Conservation (phyloP, 2,888 invertebrate species). For the Stenurella melanura region DNA sequence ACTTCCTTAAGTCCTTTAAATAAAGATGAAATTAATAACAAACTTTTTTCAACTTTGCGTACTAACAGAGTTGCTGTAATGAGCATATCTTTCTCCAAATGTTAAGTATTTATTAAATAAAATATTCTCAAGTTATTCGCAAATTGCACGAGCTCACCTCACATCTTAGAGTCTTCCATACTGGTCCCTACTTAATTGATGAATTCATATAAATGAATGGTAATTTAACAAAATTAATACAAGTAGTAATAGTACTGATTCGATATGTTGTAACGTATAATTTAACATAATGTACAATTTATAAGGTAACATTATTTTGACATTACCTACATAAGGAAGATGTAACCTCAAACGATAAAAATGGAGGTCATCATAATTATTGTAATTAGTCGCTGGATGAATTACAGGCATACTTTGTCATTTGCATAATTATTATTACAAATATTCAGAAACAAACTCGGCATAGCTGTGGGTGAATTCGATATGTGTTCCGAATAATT, state of each 20-base stretch:
- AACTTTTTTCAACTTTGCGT: no score
- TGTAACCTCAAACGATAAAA: constrained; percentile 29
- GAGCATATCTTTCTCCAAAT: neutral
- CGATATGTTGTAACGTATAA: constrained; percentile 8
- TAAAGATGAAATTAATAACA: no score
- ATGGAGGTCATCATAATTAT: constrained; percentile 23
- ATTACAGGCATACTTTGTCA: constrained; percentile 18
- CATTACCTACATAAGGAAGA: constrained; percentile 33
- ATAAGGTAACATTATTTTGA: constrained; percentile 30
- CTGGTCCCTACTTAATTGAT: neutral
- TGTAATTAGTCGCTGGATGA: constrained; percentile 31
- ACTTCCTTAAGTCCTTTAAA: no score
- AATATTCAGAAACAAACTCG: neutral
- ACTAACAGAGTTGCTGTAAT: no score
- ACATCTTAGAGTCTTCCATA: neutral
- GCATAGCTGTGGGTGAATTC: constrained; percentile 14
- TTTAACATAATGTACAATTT: constrained; percentile 23
- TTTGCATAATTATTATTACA: constrained; percentile 27
- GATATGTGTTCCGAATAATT: constrained; percentile 21
- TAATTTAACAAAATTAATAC: constrained; percentile 4
- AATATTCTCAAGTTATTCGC: neutral
- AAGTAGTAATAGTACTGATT: constrained; percentile 14
- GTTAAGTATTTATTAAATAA: neutral
- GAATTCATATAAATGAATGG: neutral
- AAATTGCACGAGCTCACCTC: neutral